Evolutionary conservation across 2,888 invertebrate species (phyloP).

Genomic region (Linnaemya vulpina): DNA sequence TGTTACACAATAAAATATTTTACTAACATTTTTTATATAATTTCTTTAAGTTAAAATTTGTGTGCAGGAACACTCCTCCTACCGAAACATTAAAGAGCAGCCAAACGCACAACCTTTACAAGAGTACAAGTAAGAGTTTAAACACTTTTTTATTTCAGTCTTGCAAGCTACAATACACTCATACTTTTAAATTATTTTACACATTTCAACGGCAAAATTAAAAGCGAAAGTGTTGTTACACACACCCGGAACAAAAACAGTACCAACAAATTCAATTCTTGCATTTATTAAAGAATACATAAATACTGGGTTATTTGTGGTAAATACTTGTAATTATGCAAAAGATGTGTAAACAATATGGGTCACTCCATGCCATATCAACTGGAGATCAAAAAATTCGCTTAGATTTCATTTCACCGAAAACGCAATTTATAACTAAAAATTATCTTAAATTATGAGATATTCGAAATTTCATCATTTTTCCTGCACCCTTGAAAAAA

Average conservation of each 20-base stretch:
- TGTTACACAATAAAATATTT: conserved; percentile 32
- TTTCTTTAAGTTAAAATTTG: conserved; percentile 5
- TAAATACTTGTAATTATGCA: not conserved
- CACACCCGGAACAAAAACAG: not conserved
- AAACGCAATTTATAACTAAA: too few species aligned
- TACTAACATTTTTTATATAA: too few species aligned
- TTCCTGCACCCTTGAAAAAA: too few species aligned
- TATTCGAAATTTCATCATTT: too few species aligned
- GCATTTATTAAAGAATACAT: not conserved
- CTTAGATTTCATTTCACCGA: too few species aligned
- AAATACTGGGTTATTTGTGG: not conserved
- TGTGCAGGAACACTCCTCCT: not conserved
- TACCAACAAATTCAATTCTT: not conserved
- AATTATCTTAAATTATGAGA: too few species aligned
- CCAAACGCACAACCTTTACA: not conserved
- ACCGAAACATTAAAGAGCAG: not conserved
- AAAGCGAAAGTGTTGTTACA: conserved; percentile 37
- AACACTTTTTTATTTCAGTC: not conserved
- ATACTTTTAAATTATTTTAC: conserved; percentile 17
- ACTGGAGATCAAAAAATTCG: too few species aligned
- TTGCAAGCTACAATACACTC: not conserved
- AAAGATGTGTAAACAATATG: not conserved
- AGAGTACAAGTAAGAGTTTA: conserved; percentile 6
- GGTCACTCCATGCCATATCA: too few species aligned
- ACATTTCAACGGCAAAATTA: not conserved